Base-by-base conservation (phyloP, 2,113 vertebrate genomes). In the Menidia beryllina region DNA sequence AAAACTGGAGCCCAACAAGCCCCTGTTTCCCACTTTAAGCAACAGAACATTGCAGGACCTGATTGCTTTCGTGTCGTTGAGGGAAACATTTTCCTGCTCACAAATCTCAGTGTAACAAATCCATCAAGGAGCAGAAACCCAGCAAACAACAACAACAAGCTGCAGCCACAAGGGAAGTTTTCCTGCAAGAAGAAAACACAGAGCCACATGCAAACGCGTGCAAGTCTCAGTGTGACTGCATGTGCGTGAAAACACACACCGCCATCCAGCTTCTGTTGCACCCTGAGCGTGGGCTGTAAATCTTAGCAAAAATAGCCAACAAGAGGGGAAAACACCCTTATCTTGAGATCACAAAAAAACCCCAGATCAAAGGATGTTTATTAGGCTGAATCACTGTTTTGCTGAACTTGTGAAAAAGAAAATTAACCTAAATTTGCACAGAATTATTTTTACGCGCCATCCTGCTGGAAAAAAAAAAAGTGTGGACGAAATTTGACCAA, bases 221-320 rank as follows among this genome's bases (percentile, higher is more conserved):
- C 54, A 83, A 79, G 72, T 50, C 81, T 72, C 52, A 38, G 64
- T 71, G 56, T 56, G 36, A 63, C 24, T 69, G 13, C 36, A 3
- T 77, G 56, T 34, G 30, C n/a, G n/a, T n/a, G 10, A 72, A 68
- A 81, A 69, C 56, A 59, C 24, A 43, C 61, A 58, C 50, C 70
- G 56, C 43, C 48, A 34, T 24, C 39, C 61, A 49, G 39, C 64
- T 10, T 50, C 21, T 12, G 26, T n/a, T 19, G 1, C 57, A 55
- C 12, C 30, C 49, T 24, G 30, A 52, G 74, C 48, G 36, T 47
- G 41, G 58, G 52, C 5, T 39, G 27, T 67, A 45, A 56, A 56
- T 53, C 34, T 69, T 2, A 63, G 20, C 50, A 45, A 45, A 64
- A 62, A 58, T 54, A 4, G 2, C 43, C 15, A 20, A 14, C 19